Evolutionary conservation across 2,113 vertebrate species (phyloP).

Genomic region (Terrapene triunguis): DNA sequence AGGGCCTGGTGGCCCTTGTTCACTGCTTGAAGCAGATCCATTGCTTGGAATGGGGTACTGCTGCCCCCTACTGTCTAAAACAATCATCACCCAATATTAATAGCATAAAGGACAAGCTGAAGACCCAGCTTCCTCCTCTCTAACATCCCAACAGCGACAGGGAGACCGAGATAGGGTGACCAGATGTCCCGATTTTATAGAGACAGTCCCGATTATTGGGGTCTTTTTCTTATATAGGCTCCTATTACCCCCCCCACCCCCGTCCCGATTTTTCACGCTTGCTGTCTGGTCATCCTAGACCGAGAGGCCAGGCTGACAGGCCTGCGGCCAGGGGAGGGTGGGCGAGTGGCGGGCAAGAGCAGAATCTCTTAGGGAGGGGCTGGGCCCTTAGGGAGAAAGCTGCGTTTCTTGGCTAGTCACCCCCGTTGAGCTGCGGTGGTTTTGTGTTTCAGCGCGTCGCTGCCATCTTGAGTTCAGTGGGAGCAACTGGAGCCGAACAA

Average conservation of each 20-base stretch:
- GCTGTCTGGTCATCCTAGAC: too few species aligned
- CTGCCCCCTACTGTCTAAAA: conserved; percentile 62
- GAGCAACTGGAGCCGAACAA: background rate
- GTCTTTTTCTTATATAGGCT: too few species aligned
- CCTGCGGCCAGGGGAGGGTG: background rate
- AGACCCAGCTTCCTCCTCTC: fast-evolving
- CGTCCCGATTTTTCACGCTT: too few species aligned
- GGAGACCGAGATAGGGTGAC: too few species aligned
- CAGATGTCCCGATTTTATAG: too few species aligned
- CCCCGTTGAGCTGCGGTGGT: fast-evolving
- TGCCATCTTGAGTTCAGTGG: conserved; percentile 62
- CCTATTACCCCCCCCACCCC: too few species aligned
- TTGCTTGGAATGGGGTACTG: background rate
- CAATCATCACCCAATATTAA: background rate
- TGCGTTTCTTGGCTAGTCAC: background rate
- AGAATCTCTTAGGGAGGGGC: background rate
- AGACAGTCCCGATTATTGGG: too few species aligned
- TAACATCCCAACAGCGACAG: background rate
- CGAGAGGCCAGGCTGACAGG: fast-evolving
- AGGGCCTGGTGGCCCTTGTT: fast-evolving
- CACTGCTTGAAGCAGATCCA: background rate
- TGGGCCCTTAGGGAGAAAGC: background rate
- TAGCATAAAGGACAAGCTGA: background rate
- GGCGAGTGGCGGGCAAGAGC: too few species aligned
- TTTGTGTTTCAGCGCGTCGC: background rate